Conservation (phyloP, 1,140 invertebrate genomes). For the Saccostrea glomerata region DNA sequence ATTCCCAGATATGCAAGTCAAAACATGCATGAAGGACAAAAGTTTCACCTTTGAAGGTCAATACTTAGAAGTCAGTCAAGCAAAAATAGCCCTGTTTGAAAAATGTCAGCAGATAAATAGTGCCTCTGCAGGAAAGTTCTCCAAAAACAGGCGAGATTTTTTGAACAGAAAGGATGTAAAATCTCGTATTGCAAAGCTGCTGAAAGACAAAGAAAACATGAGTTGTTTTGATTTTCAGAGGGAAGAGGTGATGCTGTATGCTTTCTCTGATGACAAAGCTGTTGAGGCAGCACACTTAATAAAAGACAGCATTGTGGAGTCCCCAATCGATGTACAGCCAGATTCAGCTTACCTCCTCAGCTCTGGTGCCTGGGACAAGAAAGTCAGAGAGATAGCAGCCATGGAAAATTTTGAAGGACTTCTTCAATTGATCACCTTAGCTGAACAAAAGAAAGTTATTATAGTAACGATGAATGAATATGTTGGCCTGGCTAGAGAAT, state of each 20-base stretch:
- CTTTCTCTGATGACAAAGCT: slow-evolving; percentile 46
- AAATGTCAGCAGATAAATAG: slow-evolving; percentile 1
- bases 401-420: not conserved
- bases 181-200: slow-evolving; percentile 30
- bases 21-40: slow-evolving; percentile 40
- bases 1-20: slow-evolving; percentile 51
- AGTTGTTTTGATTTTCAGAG: slow-evolving; percentile 55
- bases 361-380: not conserved
- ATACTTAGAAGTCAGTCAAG: slow-evolving; percentile 46
- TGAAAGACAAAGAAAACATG: slow-evolving; percentile 47
- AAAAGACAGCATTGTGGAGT: slow-evolving; percentile 46
- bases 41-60: slow-evolving; percentile 56
- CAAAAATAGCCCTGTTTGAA: slow-evolving; percentile 48
- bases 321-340: slow-evolving; percentile 46
- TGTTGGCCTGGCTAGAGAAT: slow-evolving; percentile 38
- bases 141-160: slow-evolving; percentile 36
- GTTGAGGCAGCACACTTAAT: slow-evolving; percentile 44
- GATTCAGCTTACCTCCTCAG: slow-evolving; percentile 14
- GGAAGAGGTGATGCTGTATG: slow-evolving; percentile 46
- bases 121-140: not conserved
- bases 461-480: slow-evolving; percentile 7
- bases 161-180: slow-evolving; percentile 31
- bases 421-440: not conserved
- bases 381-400: not conserved
- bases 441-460: slow-evolving; percentile 8